Conservation (phyloP, 2,113 vertebrate species). For the Xiphorhynchus elegans region DNA sequence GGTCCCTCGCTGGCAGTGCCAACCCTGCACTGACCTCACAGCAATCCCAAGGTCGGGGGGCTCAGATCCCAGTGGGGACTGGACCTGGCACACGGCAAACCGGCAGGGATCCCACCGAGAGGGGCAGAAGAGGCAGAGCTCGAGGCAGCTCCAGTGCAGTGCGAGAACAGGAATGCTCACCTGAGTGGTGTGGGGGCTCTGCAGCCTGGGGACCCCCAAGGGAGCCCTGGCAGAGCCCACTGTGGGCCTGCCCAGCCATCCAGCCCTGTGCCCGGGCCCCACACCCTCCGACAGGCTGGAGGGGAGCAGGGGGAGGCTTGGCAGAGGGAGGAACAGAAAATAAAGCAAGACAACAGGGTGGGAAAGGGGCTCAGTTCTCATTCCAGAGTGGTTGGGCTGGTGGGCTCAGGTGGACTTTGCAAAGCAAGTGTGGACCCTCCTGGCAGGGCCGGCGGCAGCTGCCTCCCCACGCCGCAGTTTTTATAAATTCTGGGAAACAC, state of each 20-base stretch:
- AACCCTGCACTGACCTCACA: not conserved
- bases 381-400: conserved; percentile 28
- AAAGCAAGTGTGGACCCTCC: conserved; percentile 49
- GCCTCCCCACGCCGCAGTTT: conserved; percentile 76
- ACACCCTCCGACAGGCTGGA: conserved; percentile 8
- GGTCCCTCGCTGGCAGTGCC: not conserved
- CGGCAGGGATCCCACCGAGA: not conserved
- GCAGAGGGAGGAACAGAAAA: not conserved
- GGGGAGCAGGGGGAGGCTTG: conserved; percentile 4
- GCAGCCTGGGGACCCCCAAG: not conserved
- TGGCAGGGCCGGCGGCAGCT: conserved; percentile 58
- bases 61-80: not conserved
- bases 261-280: not conserved
- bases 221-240: not conserved
- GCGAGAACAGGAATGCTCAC: not conserved
- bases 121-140: not conserved
- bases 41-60: not conserved
- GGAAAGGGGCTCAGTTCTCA: not conserved
- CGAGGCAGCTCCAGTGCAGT: fast-evolving
- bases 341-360: not conserved
- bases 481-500: conserved; percentile 91
- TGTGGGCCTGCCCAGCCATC: not conserved
- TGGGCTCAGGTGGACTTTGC: conserved; percentile 22
- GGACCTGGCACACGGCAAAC: not conserved
- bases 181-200: not conserved